Evolutionary conservation across 2,888 invertebrate species (phyloP), one percentile per base, ranked within the genome.

Genomic region (Andrena bucephala): DNA sequence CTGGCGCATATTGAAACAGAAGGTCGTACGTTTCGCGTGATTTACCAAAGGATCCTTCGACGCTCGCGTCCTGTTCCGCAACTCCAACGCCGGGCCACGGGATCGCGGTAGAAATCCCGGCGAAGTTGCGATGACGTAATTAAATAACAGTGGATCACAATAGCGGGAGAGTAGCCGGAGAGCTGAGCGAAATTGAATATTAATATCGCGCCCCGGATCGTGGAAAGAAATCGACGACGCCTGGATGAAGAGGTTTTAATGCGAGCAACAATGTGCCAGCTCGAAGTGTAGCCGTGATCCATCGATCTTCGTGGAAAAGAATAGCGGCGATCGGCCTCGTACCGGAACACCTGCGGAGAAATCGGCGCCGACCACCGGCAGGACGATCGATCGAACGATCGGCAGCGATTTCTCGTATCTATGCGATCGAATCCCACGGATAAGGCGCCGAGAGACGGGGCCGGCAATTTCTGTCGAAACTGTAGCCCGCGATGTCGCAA

Each of bases 301-400:
- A 79, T 79, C 78, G 81, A 78, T 78, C 72, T 78, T 77, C 69
- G 42, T 36, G 78, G 67, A 82, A 83, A 83, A 74, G 73, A 71
- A 79, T 65, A 66, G 62, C 63, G 74, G 62, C 59, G 69, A 74
- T 82, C 66, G 62, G 42, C 66, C 60, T 77, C 77, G 83, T 81
- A 85, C 80, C 63, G 73, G 89, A 74, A 89, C 87, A 88, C 88
- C 88, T 85, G 88, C 84, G 84, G 88, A 84, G 88, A 88, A 88
- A 88, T 88, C 85, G 88, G 85, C 87, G 74, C 65, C 83, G 76
- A 84, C 59, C 77, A 78, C 59, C 72, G 36, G n/a, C 36, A 36
- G 29, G 73, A 57, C 57, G 57, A 42, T 57, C 73, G 73, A 74
- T 71, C 62, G 71, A 36, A 24, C 24, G 50, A 69, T 69, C 69